Percentiles rank a stretch among this genome's conserved stretches.
Conservation (phyloP, 2,888 invertebrate genomes). For the Eupelmus urozonus region DNA sequence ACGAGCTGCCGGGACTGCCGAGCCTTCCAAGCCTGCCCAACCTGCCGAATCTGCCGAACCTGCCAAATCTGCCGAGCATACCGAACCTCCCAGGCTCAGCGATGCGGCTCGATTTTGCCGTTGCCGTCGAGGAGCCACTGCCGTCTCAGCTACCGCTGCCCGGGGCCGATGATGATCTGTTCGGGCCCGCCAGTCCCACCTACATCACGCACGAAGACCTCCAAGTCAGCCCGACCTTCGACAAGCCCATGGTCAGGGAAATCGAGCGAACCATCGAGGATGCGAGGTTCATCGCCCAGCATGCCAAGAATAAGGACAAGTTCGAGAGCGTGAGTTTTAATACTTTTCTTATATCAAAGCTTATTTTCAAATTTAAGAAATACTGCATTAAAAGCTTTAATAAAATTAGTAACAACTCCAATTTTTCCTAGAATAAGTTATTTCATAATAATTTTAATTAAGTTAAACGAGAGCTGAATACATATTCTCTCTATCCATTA, state of each 20-base stretch:
- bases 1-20: constrained; percentile 79
- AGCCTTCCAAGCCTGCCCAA: constrained; percentile 21
- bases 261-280: constrained; percentile 95
- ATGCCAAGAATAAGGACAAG: constrained; percentile 95
- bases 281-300: constrained; percentile 95
- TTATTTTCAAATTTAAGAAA: no score
- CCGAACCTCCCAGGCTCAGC: constrained; percentile 34
- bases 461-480: no score
- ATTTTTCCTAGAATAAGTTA: no score
- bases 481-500: no score
- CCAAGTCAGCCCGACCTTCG: constrained; percentile 86
- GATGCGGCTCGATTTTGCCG: constrained; percentile 43
- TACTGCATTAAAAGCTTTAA: no score
- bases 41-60: constrained; percentile 77
- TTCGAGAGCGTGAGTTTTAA: constrained; percentile 92
- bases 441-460: no score
- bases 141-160: constrained; percentile 43
- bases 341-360: not conserved
- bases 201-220: constrained; percentile 59
- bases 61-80: constrained; percentile 56
- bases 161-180: constrained; percentile 55
- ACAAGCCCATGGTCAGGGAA: constrained; percentile 88
- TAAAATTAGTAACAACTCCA: no score
- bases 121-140: constrained; percentile 44
- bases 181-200: constrained; percentile 51